Conservation (phyloP, 2,113 vertebrate genomes). For the Nibea albiflora region DNA sequence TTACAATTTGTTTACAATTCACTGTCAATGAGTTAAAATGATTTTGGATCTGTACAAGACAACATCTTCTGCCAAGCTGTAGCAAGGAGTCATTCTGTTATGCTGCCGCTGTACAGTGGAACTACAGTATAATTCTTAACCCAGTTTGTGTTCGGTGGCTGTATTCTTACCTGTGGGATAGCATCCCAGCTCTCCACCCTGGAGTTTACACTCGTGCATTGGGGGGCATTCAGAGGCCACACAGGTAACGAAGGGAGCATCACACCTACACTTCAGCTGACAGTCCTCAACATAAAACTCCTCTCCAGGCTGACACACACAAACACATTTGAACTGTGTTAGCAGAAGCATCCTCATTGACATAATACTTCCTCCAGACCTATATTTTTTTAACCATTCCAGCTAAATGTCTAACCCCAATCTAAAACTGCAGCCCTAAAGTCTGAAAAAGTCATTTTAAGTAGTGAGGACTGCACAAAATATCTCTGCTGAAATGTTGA, state of each 20-base stretch:
- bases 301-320: constrained; percentile 74
- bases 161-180: constrained; percentile 80
- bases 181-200: constrained; percentile 81
- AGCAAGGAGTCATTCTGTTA: not conserved
- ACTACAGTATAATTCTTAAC: not conserved
- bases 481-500: not conserved
- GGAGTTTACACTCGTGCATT: constrained; percentile 78
- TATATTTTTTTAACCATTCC: too few relatives aligned
- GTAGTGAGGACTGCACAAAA: not conserved
- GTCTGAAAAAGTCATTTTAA: not conserved
- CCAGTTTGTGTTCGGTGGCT: not conserved
- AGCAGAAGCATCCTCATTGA: not conserved
- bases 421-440: not conserved
- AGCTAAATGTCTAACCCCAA: not conserved
- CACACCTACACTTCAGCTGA: constrained; percentile 74
- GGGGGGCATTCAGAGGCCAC: constrained; percentile 71
- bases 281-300: constrained; percentile 81
- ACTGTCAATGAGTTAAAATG: not conserved
- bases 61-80: not conserved
- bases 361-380: too few relatives aligned
- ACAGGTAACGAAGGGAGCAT: constrained; percentile 73
- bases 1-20: not conserved
- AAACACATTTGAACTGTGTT: not conserved
- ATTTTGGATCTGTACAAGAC: not conserved
- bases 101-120: too few relatives aligned